phyloP scores from a whole-genome alignment of 2,797 vertebrate genomes.

The Anabacerthia variegaticeps region DNA sequence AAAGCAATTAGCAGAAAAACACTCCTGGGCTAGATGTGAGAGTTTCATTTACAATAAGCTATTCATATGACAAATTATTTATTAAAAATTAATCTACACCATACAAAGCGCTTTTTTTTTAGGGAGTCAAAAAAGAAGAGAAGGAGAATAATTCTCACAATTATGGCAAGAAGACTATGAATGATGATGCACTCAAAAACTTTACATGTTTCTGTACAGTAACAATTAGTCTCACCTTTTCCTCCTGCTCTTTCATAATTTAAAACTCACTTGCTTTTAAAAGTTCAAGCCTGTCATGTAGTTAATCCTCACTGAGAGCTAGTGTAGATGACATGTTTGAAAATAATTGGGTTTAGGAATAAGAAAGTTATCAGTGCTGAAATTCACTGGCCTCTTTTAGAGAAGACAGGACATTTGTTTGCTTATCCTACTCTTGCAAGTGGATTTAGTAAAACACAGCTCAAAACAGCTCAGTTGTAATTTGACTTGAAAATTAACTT shows the following conservation, averaged over 20 bases:
- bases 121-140: neutral
- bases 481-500: neutral
- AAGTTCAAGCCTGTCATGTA: constrained; percentile 55
- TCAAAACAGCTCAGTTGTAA: neutral
- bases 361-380: neutral
- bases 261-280: constrained; percentile 48
- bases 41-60: neutral
- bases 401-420: neutral
- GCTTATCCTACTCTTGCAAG: neutral
- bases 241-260: neutral
- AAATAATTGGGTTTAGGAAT: constrained; percentile 43
- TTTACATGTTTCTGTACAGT: neutral
- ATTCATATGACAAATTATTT: neutral
- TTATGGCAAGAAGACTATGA: neutral
- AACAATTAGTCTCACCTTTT: constrained; percentile 52
- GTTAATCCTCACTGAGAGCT: constrained; percentile 36
- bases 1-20: neutral
- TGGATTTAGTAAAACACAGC: neutral
- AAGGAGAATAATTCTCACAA: neutral
- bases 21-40: neutral
- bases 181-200: neutral
- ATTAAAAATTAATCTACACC: neutral
- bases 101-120: neutral
- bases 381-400: neutral
- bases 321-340: constrained; percentile 21